These are phyloP conservation scores for Schlechtendalia chinensis DNA, from an alignment of 1,140 invertebrate species.

Conservation along the genomic window DNA sequence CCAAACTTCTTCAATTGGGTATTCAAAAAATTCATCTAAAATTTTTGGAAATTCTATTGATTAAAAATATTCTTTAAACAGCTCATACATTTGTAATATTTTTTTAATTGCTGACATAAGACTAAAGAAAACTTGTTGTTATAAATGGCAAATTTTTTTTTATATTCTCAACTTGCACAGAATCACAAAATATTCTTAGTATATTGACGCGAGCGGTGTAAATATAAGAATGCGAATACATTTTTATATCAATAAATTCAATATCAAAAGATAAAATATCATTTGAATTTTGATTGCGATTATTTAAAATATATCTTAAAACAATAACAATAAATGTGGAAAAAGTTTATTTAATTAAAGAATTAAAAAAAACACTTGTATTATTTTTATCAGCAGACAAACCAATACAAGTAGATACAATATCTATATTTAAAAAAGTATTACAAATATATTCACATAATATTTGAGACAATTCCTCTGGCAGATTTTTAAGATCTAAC, in stretches of 20 bases:
- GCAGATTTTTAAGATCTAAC: too few relatives aligned
- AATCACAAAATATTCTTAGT: conserved; percentile 54
- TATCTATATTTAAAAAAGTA: conserved; percentile 37
- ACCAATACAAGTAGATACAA: conserved; percentile 52
- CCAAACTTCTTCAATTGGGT: not conserved
- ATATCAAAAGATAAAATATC: too few relatives aligned
- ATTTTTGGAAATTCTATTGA: conserved; percentile 5
- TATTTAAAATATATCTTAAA: conserved; percentile 53
- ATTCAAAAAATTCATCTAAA: conserved; percentile 4
- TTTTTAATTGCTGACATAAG: not conserved
- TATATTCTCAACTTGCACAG: conserved; percentile 52
- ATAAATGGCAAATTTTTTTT: conserved; percentile 52
- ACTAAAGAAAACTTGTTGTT: conserved; percentile 53
- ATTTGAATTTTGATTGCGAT: conserved; percentile 51
- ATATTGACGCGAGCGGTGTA: conserved; percentile 53
- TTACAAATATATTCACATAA: conserved; percentile 41
- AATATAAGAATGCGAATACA: conserved; percentile 54
- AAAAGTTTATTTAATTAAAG: not conserved
- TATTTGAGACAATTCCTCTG: conserved; percentile 45
- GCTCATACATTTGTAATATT: conserved; percentile 12
- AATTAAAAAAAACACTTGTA: conserved; percentile 53
- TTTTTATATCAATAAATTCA: conserved; percentile 54
- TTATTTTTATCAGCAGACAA: conserved; percentile 55
- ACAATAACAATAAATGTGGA: conserved; percentile 50
- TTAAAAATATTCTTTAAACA: not conserved